Evolutionary conservation across 2,113 vertebrate species (phyloP).

Genomic region (Platichthys stellatus): DNA sequence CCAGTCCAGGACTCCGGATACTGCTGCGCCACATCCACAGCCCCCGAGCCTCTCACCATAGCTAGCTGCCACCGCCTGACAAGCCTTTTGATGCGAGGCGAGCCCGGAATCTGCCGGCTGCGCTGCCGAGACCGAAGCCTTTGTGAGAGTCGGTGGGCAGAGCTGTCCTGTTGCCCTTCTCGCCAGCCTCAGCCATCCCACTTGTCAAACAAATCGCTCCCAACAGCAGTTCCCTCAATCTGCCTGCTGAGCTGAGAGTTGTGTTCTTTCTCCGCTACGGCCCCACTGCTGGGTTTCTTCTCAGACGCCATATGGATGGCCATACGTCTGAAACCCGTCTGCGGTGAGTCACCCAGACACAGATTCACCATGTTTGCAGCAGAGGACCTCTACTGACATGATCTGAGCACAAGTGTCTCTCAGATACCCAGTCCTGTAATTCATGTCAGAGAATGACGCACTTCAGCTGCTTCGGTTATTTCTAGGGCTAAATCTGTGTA

Average conservation of each 20-base stretch:
- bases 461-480: constrained; percentile 29
- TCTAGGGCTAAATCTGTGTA: not conserved
- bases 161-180: constrained; percentile 39
- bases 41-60: constrained; percentile 16
- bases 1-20: constrained; percentile 28
- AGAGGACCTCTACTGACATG: constrained; percentile 15
- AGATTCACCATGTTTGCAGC: constrained; percentile 12
- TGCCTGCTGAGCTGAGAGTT: constrained; percentile 64
- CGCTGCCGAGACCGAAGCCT: constrained; percentile 19
- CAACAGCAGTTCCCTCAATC: constrained; percentile 74
- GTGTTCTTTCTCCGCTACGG: constrained; percentile 16
- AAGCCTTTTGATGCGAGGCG: constrained; percentile 15
- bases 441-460: constrained; percentile 33
- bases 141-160: constrained; percentile 35
- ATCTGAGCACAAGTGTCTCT: not conserved
- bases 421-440: constrained; percentile 19
- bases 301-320: constrained; percentile 63
- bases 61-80: constrained; percentile 29
- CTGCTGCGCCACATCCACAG: constrained; percentile 20
- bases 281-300: constrained; percentile 57
- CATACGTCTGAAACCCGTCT: constrained; percentile 43
- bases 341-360: constrained; percentile 14
- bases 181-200: constrained; percentile 48
- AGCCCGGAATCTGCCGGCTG: not conserved
- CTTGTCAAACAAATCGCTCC: constrained; percentile 75